Percentiles rank a stretch among this genome's conserved stretches.
Evolutionary conservation across 35 echinoderm and acorn worm species (phyloP).

Genomic region (Amphiura filiformis): DNA sequence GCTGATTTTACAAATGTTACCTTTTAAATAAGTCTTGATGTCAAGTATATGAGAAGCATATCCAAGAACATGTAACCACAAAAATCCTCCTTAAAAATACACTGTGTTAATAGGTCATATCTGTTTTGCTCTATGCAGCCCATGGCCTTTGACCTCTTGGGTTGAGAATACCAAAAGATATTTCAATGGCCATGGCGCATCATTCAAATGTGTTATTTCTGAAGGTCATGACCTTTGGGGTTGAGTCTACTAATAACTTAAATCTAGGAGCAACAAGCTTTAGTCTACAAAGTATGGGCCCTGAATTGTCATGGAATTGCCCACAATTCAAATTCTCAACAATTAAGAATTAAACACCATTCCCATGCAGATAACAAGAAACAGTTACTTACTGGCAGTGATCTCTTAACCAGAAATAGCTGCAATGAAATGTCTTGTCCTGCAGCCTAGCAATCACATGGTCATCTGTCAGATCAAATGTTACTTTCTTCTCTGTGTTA

Average conservation of each 20-base stretch:
- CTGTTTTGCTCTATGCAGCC: no score
- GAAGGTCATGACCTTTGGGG: not conserved
- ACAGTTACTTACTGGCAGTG: constrained; percentile 33
- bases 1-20: no score
- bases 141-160: no score
- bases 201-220: not conserved
- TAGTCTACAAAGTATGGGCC: not conserved
- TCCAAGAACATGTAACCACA: no score
- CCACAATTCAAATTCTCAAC: not conserved
- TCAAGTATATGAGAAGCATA: no score
- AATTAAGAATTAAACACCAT: not conserved
- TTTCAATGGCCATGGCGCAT: no score
- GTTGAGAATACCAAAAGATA: no score
- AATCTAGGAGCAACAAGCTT: not conserved
- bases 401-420: constrained; percentile 48
- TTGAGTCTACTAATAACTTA: not conserved
- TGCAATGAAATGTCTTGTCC: not conserved
- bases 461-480: not conserved
- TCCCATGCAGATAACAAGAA: not conserved
- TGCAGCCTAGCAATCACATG: not conserved
- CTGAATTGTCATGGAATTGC: not conserved
- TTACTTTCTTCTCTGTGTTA: not conserved
- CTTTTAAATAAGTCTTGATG: no score
- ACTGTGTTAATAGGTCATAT: no score
- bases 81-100: no score